phyloP scores from a whole-genome alignment of 2,888 invertebrate species.

The Polydrusus tereticollis region DNA sequence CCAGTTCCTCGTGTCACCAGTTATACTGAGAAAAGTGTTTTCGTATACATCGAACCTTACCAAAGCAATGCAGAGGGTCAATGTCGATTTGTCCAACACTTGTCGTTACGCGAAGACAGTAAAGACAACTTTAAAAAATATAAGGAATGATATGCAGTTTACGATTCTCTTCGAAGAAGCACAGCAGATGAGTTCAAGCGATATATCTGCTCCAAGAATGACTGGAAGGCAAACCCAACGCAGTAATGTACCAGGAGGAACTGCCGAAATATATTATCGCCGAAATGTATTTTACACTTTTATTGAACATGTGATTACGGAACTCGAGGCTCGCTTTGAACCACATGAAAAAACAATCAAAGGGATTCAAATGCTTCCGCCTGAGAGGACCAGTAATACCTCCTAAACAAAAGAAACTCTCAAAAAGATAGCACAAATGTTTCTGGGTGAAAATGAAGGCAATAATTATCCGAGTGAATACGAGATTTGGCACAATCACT shows the following conservation, averaged over 20 bases:
- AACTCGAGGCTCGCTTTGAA: background rate
- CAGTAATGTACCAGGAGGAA: background rate
- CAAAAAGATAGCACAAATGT: too few relatives aligned
- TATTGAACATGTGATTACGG: background rate
- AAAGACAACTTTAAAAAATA: background rate
- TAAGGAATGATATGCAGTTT: background rate
- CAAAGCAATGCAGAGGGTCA: background rate
- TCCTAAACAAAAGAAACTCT: too few relatives aligned
- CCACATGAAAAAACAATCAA: background rate
- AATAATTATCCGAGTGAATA: slow-evolving; percentile 47
- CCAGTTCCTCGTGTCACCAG: background rate
- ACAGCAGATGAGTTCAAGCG: background rate
- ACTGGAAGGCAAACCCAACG: background rate
- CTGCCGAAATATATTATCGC: background rate
- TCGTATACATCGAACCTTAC: background rate
- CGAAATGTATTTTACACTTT: background rate
- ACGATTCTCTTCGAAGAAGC: background rate
- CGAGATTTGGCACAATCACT: too few relatives aligned
- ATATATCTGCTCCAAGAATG: background rate
- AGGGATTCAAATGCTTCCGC: background rate
- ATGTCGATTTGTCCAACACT: background rate
- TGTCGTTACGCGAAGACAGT: background rate
- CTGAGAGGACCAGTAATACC: too few relatives aligned
- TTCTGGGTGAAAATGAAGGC: too few relatives aligned
- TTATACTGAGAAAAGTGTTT: background rate